Evolutionary conservation across 2,888 invertebrate species (phyloP).

Genomic region (Callosobruchus maculatus): DNA sequence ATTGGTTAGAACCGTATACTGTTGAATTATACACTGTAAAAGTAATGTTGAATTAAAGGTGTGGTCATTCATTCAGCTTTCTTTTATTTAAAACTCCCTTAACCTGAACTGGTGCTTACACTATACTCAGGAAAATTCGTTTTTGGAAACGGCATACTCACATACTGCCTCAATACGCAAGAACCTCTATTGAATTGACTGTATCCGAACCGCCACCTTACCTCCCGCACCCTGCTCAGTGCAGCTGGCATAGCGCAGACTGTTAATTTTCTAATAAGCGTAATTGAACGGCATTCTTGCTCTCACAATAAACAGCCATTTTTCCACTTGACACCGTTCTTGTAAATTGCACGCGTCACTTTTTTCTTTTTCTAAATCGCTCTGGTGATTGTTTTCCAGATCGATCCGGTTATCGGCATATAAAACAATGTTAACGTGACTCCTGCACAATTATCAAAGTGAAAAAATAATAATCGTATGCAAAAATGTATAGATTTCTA

Average conservation of each 20-base stretch:
- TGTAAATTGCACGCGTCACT: background rate
- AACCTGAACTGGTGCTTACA: too few species aligned
- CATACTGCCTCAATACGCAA: too few species aligned
- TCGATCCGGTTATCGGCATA: background rate
- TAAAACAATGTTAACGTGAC: background rate
- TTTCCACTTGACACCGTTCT: background rate
- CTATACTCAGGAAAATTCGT: too few species aligned
- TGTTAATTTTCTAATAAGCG: background rate
- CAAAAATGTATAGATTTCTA: background rate
- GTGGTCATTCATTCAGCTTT: too few species aligned
- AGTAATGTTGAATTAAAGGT: too few species aligned
- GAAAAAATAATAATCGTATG: background rate
- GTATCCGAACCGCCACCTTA: background rate
- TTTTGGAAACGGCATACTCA: too few species aligned
- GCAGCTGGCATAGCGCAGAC: background rate
- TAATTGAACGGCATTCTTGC: background rate
- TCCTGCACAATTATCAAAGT: background rate
- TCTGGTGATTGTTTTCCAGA: background rate
- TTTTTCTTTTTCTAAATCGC: background rate
- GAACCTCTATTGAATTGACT: background rate
- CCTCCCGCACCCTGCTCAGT: background rate
- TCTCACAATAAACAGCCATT: background rate
- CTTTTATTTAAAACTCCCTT: too few species aligned
- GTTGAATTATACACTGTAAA: too few species aligned
- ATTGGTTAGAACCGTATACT: too few species aligned